These are phyloP conservation scores for Desoria tigrina DNA, from an alignment of 2,888 invertebrate genomes.

Conservation along the genomic window DNA sequence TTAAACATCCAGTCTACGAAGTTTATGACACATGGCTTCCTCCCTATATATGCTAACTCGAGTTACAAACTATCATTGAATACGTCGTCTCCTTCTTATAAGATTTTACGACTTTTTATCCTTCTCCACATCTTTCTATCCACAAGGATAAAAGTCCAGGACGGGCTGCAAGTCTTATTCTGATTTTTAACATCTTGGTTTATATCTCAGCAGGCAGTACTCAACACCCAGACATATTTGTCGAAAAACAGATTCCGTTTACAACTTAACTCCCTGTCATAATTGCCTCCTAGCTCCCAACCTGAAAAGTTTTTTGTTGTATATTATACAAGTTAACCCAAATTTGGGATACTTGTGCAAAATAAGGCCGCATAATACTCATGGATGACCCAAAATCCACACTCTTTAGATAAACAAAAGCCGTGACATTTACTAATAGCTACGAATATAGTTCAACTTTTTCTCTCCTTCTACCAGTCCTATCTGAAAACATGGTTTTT, in stretches of 20 bases:
- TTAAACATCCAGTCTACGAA: background rate
- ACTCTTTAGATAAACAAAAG: background rate
- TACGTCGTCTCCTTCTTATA: background rate
- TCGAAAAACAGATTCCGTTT: constrained; percentile 12
- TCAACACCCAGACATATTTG: constrained; percentile 15
- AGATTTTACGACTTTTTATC: background rate
- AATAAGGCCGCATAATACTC: background rate
- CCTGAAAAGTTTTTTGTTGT: background rate
- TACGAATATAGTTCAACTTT: background rate
- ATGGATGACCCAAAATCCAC: background rate
- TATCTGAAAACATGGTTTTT: background rate
- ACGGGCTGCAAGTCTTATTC: background rate
- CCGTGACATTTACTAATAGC: constrained; percentile 7
- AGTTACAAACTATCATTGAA: background rate
- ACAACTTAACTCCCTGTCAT: background rate
- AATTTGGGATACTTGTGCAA: background rate
- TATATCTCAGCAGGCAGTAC: constrained; percentile 19
- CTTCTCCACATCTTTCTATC: background rate
- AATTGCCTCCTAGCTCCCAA: background rate
- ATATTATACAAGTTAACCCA: background rate
- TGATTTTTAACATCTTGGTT: constrained; percentile 12
- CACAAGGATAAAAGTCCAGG: constrained; percentile 3
- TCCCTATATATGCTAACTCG: background rate
- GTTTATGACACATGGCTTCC: constrained; percentile 17
- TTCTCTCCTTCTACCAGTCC: background rate